Evolutionary conservation across 2,113 vertebrate genomes (phyloP).

Genomic region (Pluvialis apricaria): DNA sequence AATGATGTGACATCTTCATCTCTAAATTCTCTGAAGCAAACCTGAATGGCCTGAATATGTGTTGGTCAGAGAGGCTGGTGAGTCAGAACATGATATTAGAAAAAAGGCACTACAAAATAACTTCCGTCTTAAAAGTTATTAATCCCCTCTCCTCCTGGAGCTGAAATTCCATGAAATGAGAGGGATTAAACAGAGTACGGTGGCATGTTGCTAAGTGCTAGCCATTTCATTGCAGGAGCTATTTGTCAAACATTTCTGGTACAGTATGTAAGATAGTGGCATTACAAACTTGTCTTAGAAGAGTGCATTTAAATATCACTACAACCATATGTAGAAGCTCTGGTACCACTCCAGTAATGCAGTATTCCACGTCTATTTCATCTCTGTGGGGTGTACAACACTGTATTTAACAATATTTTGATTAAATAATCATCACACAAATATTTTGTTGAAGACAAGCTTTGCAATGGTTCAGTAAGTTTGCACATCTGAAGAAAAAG

Average conservation of each 20-base stretch:
- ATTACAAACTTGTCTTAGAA: background rate
- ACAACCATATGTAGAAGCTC: background rate
- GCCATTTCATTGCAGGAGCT: background rate
- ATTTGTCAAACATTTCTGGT: background rate
- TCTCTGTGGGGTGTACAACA: background rate
- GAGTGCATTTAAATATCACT: background rate
- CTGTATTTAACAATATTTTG: background rate
- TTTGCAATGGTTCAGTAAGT: background rate
- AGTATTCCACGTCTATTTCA: background rate
- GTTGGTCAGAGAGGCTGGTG: background rate
- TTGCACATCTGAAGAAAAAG: background rate
- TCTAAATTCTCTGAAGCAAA: background rate
- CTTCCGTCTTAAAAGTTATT: background rate
- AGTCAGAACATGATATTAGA: background rate
- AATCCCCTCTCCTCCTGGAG: background rate
- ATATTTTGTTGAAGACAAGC: background rate
- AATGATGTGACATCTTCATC: background rate
- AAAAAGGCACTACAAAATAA: background rate
- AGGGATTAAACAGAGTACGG: background rate
- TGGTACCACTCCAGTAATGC: background rate
- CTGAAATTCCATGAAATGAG: background rate
- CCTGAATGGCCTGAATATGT: background rate
- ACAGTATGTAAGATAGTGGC: background rate
- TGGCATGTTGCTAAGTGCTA: background rate
- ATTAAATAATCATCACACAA: background rate